A percentile compares a stretch with the other conserved stretches of the same genome.
phyloP scores from a whole-genome alignment of 2,888 invertebrate species.

The Ochropacha duplaris region DNA sequence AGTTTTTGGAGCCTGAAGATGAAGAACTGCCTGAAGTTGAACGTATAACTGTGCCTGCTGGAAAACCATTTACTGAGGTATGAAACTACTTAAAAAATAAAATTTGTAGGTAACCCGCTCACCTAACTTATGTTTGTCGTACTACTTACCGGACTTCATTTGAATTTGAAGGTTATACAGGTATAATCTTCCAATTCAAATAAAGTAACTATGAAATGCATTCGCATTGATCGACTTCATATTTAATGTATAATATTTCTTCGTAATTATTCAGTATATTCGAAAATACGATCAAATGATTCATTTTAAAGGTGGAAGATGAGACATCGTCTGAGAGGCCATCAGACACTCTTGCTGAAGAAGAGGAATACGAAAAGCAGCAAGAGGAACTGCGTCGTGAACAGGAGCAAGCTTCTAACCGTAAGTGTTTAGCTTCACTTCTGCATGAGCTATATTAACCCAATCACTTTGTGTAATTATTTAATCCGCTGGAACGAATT shows the following conservation, averaged over 20 bases:
- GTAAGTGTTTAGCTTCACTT: slow-evolving; percentile 52
- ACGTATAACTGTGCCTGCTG: slow-evolving; percentile 59
- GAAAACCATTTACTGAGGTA: slow-evolving; percentile 79
- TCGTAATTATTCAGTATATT: background rate
- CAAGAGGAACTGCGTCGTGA: slow-evolving; percentile 66
- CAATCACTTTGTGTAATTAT: background rate
- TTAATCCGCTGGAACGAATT: background rate
- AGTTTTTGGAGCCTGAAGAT: slow-evolving; percentile 58
- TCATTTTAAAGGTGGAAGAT: slow-evolving; percentile 58
- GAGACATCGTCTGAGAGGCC: slow-evolving; percentile 56
- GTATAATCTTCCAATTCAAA: too few species aligned
- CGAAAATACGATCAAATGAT: background rate
- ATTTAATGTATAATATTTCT: too few species aligned
- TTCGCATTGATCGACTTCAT: too few species aligned
- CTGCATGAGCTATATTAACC: background rate
- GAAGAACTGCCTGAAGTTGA: slow-evolving; percentile 59
- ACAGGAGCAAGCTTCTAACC: slow-evolving; percentile 61
- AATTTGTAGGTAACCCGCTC: too few species aligned
- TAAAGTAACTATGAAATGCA: too few species aligned
- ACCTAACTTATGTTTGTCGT: too few species aligned
- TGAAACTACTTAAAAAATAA: slow-evolving; percentile 3
- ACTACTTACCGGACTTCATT: too few species aligned
- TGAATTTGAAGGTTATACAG: too few species aligned
- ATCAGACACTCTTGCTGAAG: slow-evolving; percentile 66
- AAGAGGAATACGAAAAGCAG: slow-evolving; percentile 71